These are phyloP conservation scores for Ostrea edulis DNA, from an alignment of 1,140 invertebrate species.

Conservation along the genomic window DNA sequence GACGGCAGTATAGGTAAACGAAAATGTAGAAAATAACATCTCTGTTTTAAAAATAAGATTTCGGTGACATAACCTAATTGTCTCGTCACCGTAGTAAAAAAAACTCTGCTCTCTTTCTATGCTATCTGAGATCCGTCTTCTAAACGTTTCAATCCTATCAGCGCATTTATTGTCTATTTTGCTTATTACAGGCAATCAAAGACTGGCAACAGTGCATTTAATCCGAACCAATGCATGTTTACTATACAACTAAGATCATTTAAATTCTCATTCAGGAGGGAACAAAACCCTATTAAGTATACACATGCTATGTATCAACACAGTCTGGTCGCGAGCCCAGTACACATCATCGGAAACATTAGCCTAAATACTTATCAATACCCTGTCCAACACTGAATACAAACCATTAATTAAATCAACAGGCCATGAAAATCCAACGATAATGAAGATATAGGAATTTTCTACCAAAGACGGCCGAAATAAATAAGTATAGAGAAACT, in stretches of 20 bases:
- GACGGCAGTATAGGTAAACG: too few relatives aligned
- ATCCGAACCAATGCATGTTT: neutral
- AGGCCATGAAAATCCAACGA: neutral
- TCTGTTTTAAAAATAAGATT: too few relatives aligned
- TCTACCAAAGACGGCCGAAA: neutral
- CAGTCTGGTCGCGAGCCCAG: neutral
- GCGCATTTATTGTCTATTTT: neutral
- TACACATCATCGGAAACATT: slow-evolving; percentile 7
- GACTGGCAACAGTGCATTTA: neutral
- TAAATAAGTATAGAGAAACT: neutral
- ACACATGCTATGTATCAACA: neutral
- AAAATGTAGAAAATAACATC: too few relatives aligned
- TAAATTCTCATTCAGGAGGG: neutral
- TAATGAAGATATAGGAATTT: slow-evolving; percentile 27
- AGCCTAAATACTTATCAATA: slow-evolving; percentile 37
- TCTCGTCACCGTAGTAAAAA: neutral
- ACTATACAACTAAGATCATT: slow-evolving; percentile 9
- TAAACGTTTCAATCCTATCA: slow-evolving; percentile 21
- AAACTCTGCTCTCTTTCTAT: neutral
- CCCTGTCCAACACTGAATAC: neutral
- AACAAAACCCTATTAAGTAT: neutral
- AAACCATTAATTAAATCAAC: slow-evolving; percentile 33
- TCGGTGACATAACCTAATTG: neutral
- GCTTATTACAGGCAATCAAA: slow-evolving; percentile 15
- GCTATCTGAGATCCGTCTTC: neutral